Percentiles rank a stretch among this genome's conserved stretches.
phyloP scores from a whole-genome alignment of 2,888 invertebrate species.

The Pandemis cinnamomeana region DNA sequence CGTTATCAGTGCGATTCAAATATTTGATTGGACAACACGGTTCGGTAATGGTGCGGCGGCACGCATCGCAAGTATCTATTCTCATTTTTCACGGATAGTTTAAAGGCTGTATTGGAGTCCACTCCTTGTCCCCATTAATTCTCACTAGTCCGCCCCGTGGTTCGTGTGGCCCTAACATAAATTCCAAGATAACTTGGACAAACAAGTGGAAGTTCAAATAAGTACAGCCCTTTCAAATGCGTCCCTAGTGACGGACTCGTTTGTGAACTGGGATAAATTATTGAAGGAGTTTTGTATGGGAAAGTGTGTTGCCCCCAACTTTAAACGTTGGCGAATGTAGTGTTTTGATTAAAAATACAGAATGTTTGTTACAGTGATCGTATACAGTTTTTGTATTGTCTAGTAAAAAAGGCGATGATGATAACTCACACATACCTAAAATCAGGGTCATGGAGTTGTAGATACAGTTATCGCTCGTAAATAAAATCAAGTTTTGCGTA shows the following conservation, averaged over 20 bases:
- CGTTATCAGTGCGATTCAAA: slow-evolving; percentile 35
- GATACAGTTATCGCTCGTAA: no score
- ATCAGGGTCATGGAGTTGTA: no score
- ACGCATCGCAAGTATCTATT: slow-evolving; percentile 33
- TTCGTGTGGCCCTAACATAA: slow-evolving; percentile 75
- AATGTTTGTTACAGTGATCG: background rate
- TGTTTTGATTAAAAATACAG: slow-evolving; percentile 19
- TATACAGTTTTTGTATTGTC: no score
- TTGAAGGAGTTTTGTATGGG: slow-evolving; percentile 44
- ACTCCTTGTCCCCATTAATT: slow-evolving; percentile 71
- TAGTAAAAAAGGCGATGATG: no score
- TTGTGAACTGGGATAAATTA: slow-evolving; percentile 65
- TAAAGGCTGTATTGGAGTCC: slow-evolving; percentile 52
- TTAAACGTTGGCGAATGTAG: slow-evolving; percentile 24
- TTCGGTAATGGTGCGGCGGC: slow-evolving; percentile 37
- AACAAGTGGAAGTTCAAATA: slow-evolving; percentile 77
- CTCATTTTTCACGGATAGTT: slow-evolving; percentile 55
- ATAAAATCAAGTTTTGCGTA: no score
- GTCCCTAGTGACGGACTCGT: slow-evolving; percentile 69
- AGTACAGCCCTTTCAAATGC: slow-evolving; percentile 72
- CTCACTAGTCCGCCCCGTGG: slow-evolving; percentile 70
- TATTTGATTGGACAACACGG: slow-evolving; percentile 33
- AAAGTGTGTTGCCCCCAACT: slow-evolving; percentile 28
- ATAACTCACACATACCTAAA: no score
- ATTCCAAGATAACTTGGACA: slow-evolving; percentile 76